Evolutionary conservation across 2,113 vertebrate genomes (phyloP).

Genomic region (Microtus montanus): DNA sequence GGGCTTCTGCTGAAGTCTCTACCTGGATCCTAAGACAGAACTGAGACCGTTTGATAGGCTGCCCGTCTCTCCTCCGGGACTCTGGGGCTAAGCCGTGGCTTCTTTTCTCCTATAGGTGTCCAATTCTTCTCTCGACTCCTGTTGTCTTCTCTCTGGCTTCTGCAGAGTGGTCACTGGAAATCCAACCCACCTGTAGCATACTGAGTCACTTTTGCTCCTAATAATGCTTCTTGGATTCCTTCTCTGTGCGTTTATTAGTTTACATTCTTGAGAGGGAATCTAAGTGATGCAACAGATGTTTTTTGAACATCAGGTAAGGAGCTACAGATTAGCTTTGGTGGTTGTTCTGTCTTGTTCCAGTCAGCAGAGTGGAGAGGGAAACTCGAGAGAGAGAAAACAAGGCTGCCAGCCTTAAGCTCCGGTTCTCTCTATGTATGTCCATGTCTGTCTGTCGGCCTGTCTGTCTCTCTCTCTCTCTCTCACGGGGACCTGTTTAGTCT

Average conservation of each 20-base stretch:
- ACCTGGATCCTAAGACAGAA: background rate
- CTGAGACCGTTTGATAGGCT: background rate
- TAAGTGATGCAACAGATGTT: background rate
- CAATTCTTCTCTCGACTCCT: background rate
- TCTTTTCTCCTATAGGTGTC: background rate
- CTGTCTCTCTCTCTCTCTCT: background rate
- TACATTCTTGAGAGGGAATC: slow-evolving; percentile 9
- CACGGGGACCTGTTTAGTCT: background rate
- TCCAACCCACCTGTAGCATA: background rate
- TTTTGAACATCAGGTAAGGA: background rate
- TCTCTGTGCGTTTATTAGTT: slow-evolving; percentile 13
- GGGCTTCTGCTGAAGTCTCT: background rate
- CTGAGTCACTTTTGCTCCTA: background rate
- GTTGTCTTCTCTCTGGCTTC: slow-evolving; percentile 12
- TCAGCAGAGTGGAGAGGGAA: background rate
- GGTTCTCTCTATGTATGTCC: background rate
- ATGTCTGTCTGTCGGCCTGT: background rate
- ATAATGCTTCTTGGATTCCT: background rate
- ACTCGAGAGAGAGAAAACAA: background rate
- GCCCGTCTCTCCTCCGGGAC: background rate
- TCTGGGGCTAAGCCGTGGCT: background rate
- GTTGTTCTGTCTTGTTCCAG: background rate
- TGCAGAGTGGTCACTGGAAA: background rate
- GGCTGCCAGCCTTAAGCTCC: background rate
- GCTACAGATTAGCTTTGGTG: background rate